Conservation (phyloP, 1,140 invertebrate genomes). For the Pteromalus puparum region DNA sequence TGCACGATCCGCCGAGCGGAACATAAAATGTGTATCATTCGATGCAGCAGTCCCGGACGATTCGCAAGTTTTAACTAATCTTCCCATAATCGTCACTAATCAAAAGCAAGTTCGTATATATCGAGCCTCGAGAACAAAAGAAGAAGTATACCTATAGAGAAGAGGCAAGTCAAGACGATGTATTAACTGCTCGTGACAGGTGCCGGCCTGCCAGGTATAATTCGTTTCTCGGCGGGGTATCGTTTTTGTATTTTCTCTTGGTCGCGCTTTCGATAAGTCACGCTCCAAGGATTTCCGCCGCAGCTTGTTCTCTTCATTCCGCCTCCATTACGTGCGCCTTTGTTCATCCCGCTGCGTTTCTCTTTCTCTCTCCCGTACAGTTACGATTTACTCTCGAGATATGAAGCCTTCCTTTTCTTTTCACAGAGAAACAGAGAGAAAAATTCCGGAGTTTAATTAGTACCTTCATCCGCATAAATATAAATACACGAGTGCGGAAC, state of each 20-base stretch:
- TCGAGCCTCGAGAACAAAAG: too few species aligned
- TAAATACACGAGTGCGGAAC: neutral
- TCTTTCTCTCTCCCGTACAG: neutral
- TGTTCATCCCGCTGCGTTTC: neutral
- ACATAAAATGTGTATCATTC: neutral
- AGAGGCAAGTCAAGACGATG: neutral
- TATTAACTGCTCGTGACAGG: slow-evolving; percentile 45
- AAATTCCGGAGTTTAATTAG: neutral
- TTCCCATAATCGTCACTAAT: neutral
- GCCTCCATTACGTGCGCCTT: neutral
- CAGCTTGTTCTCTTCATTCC: neutral
- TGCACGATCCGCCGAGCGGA: neutral
- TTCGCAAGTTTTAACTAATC: neutral
- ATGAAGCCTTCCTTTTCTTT: neutral
- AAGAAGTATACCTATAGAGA: neutral
- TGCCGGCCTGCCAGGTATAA: neutral
- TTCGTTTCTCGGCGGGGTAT: slow-evolving; percentile 16
- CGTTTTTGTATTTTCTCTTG: neutral
- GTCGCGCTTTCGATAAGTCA: slow-evolving; percentile 37
- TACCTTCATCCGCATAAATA: neutral
- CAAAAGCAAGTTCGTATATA: neutral
- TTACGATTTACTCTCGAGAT: neutral
- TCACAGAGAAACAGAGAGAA: too few species aligned
- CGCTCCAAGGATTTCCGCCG: slow-evolving; percentile 35
- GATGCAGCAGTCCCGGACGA: neutral